Percentiles rank a stretch among this genome's conserved stretches.
These are phyloP conservation scores for Lepidurus apus DNA, from an alignment of 1,140 invertebrate species.

Conservation along the genomic window DNA sequence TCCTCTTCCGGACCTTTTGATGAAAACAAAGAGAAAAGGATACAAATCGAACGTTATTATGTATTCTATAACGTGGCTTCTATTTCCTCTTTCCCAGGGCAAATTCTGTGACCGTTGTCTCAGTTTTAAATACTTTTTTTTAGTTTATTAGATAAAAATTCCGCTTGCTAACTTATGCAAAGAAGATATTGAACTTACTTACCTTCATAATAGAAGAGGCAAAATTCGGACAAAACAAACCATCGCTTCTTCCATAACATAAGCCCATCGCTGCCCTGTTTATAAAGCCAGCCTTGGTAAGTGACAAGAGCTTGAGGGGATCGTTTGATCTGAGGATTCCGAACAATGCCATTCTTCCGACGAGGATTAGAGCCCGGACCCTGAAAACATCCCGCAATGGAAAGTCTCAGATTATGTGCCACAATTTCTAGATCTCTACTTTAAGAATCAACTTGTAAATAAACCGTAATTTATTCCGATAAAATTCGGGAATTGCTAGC, in stretches of 20 bases:
- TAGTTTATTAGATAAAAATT: background rate
- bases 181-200: constrained; percentile 39
- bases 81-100: background rate
- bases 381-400: constrained; percentile 23
- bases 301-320: constrained; percentile 72
- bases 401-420: background rate
- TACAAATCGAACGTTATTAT: background rate
- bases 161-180: background rate
- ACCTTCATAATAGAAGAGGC: constrained; percentile 94
- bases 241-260: constrained; percentile 92
- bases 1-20: constrained; percentile 76
- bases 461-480: background rate
- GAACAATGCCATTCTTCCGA: constrained; percentile 24
- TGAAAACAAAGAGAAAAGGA: constrained; percentile 36
- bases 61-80: background rate
- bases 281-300: constrained; percentile 81
- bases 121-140: background rate
- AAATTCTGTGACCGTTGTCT: background rate
- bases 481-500: background rate
- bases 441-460: background rate
- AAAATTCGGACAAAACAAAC: constrained; percentile 91
- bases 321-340: constrained; percentile 43
- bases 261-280: constrained; percentile 82
- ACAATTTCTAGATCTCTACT: background rate
- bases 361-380: constrained; percentile 21